phyloP scores from a whole-genome alignment of 2,888 invertebrate genomes.

The Pseudeuparius sepicola region DNA sequence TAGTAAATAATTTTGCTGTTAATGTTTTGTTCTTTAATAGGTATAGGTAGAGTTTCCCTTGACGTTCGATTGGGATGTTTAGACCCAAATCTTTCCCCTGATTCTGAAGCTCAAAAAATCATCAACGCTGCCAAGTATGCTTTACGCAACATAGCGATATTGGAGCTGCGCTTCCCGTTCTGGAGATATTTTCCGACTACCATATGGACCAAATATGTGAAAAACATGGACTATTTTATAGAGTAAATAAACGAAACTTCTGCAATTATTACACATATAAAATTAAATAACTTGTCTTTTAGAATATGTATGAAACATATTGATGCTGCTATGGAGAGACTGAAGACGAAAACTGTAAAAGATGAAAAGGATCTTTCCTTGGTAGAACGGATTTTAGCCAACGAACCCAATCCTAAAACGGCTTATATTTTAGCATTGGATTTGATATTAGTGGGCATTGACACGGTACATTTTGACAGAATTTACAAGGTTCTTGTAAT shows the following conservation, averaged over 20 bases:
- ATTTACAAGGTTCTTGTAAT: too few species aligned
- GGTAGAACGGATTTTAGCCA: slow-evolving; percentile 51
- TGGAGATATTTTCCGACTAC: slow-evolving; percentile 56
- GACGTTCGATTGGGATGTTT: slow-evolving; percentile 57
- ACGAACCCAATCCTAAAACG: slow-evolving; percentile 49
- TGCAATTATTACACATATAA: too few species aligned
- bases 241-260: slow-evolving; percentile 49
- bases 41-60: slow-evolving; percentile 54
- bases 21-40: slow-evolving; percentile 27
- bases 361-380: slow-evolving; percentile 46
- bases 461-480: slow-evolving; percentile 47
- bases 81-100: slow-evolving; percentile 42
- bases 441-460: slow-evolving; percentile 70
- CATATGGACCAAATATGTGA: slow-evolving; percentile 51
- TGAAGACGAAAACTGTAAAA: slow-evolving; percentile 38
- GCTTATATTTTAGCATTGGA: slow-evolving; percentile 65
- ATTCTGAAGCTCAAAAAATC: slow-evolving; percentile 47
- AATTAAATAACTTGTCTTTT: too few species aligned
- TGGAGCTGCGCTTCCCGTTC: slow-evolving; percentile 57
- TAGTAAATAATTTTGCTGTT: not conserved
- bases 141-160: slow-evolving; percentile 52
- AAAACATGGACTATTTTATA: slow-evolving; percentile 57
- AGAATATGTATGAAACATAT: slow-evolving; percentile 57
- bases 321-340: slow-evolving; percentile 40
- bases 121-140: slow-evolving; percentile 59